phyloP scores from a whole-genome alignment of 2,888 invertebrate genomes.

The Margaritifera margaritifera region DNA sequence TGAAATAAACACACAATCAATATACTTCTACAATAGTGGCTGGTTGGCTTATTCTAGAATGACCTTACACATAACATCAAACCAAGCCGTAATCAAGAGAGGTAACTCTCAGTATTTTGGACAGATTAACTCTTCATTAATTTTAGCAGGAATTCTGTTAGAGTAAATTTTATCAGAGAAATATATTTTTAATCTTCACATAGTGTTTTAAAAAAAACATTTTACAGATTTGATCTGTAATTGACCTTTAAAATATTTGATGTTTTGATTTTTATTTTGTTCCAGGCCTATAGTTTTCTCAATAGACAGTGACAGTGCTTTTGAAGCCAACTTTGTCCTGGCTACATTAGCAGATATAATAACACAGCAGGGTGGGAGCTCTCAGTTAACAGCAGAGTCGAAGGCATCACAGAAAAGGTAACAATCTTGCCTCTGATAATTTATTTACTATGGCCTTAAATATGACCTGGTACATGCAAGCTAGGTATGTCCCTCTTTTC shows the following conservation, averaged over 20 bases:
- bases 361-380: constrained; percentile 25
- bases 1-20: too few species aligned
- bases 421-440: too few species aligned
- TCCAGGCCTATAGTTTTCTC: constrained; percentile 83
- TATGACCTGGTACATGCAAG: too few species aligned
- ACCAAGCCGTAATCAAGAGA: too few species aligned
- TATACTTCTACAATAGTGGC: too few species aligned
- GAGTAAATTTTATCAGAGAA: not conserved
- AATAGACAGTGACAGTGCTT: constrained; percentile 82
- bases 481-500: too few species aligned
- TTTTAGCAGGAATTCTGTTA: too few species aligned
- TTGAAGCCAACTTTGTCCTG: constrained; percentile 86
- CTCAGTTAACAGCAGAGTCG: constrained; percentile 27
- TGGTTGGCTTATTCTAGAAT: too few species aligned
- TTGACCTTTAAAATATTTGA: not conserved
- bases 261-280: constrained; percentile 5
- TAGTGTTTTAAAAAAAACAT: not conserved
- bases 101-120: too few species aligned
- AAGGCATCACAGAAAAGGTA: constrained; percentile 28
- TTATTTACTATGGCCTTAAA: too few species aligned
- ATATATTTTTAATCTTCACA: not conserved
- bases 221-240: not conserved
- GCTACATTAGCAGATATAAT: constrained; percentile 81
- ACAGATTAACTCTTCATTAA: too few species aligned
- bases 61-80: too few species aligned